A percentile compares a stretch with the other conserved stretches of the same genome.
Conservation (phyloP, 2,113 vertebrate species). For the Cyprinodon variegatus region DNA sequence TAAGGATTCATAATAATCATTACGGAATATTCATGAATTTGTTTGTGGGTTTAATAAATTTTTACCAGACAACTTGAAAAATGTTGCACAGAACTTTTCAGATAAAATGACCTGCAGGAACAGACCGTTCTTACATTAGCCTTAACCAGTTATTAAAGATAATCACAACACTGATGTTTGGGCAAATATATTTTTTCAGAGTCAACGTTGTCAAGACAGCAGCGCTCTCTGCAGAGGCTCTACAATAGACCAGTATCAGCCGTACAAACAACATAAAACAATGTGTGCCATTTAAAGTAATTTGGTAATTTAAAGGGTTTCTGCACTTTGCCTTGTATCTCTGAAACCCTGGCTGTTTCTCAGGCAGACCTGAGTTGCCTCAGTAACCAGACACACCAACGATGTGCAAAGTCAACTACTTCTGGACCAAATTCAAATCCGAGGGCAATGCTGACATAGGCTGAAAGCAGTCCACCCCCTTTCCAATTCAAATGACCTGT, state of each 20-base stretch:
- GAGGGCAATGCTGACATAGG: constrained; percentile 53
- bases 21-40: background rate
- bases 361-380: constrained; percentile 33
- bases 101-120: constrained; percentile 23
- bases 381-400: constrained; percentile 54
- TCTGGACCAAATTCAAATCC: constrained; percentile 63
- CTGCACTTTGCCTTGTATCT: constrained; percentile 11
- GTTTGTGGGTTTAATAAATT: constrained; percentile 15
- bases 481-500: constrained; percentile 68
- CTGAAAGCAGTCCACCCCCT: constrained; percentile 39
- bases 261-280: constrained; percentile 29
- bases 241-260: constrained; percentile 46
- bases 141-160: constrained; percentile 11
- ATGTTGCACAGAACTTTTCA: background rate
- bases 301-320: constrained; percentile 55
- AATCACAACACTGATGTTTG: constrained; percentile 38
- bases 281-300: constrained; percentile 57
- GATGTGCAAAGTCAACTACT: constrained; percentile 68
- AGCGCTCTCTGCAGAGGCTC: constrained; percentile 43
- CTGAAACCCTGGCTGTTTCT: constrained; percentile 25
- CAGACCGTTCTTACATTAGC: constrained; percentile 28
- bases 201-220: constrained; percentile 57
- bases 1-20: background rate
- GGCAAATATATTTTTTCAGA: constrained; percentile 42
- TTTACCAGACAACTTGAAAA: background rate